These are phyloP conservation scores for Villa cingulata DNA, from an alignment of 2,888 invertebrate genomes.

Conservation along the genomic window DNA sequence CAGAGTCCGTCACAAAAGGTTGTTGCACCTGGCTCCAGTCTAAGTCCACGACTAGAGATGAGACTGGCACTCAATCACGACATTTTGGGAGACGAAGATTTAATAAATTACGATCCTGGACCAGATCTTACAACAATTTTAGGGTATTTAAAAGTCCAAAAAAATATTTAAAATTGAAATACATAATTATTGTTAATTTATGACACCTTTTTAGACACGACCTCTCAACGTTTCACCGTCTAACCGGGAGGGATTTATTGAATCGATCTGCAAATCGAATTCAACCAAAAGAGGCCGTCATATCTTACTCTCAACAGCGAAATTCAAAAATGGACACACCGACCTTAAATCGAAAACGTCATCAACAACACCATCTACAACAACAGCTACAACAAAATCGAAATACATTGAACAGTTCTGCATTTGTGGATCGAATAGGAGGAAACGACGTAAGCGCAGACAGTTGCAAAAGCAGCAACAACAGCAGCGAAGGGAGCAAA, in stretches of 20 bases:
- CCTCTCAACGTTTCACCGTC: constrained; percentile 38
- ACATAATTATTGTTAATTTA: too few relatives aligned
- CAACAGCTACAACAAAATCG: constrained; percentile 30
- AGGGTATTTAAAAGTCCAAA: constrained; percentile 21
- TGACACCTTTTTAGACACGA: constrained; percentile 30
- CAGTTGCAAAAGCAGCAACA: constrained; percentile 28
- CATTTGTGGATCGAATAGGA: constrained; percentile 43
- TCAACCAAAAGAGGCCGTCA: constrained; percentile 37
- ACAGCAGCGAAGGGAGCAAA: constrained; percentile 33
- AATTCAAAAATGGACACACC: constrained; percentile 39
- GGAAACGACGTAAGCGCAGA: constrained; percentile 26
- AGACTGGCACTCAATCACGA: constrained; percentile 45
- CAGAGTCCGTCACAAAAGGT: constrained; percentile 11
- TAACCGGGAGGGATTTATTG: constrained; percentile 37
- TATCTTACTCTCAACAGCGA: constrained; percentile 38
- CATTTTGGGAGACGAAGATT: constrained; percentile 41
- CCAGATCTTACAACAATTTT: constrained; percentile 37
- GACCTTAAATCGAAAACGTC: constrained; percentile 33
- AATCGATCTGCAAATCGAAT: constrained; percentile 35
- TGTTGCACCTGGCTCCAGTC: constrained; percentile 30
- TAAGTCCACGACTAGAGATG: constrained; percentile 55
- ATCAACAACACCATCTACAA: constrained; percentile 15
- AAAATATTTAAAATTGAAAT: too few relatives aligned
- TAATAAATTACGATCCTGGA: constrained; percentile 37
- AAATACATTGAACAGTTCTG: constrained; percentile 57